A percentile compares a stretch with the other conserved stretches of the same genome.
phyloP scores from a whole-genome alignment of 2,797 vertebrate genomes.

The Leptoclinus maculatus region DNA sequence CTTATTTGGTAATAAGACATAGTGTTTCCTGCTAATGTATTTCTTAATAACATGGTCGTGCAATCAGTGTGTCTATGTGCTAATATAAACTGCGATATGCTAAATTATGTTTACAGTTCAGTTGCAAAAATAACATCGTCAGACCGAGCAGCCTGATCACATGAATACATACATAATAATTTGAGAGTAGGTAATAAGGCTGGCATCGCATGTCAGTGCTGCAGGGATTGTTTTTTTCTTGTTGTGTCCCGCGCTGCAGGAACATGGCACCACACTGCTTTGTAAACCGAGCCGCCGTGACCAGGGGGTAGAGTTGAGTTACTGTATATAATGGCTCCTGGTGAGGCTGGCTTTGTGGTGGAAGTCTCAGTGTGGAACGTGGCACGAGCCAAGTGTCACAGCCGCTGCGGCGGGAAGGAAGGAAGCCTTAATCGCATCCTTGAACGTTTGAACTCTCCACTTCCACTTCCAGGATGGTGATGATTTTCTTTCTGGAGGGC shows the following conservation, averaged over 20 bases:
- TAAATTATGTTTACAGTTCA: slow-evolving; percentile 24
- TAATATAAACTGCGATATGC: slow-evolving; percentile 24
- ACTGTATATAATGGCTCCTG: slow-evolving; percentile 60
- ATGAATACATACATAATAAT: slow-evolving; percentile 19
- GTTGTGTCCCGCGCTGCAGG: slow-evolving; percentile 25
- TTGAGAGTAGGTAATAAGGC: background rate
- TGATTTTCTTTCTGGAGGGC: slow-evolving; percentile 58
- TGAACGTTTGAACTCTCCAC: slow-evolving; percentile 75
- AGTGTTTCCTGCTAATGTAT: background rate
- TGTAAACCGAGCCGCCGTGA: slow-evolving; percentile 42
- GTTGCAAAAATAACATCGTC: background rate
- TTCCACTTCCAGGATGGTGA: slow-evolving; percentile 55
- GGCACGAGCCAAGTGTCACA: slow-evolving; percentile 66
- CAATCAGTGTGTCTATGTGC: background rate
- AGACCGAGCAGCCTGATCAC: background rate
- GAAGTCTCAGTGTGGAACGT: slow-evolving; percentile 52
- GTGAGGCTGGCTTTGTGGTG: slow-evolving; percentile 56
- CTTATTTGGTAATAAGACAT: slow-evolving; percentile 15
- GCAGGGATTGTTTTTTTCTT: slow-evolving; percentile 10
- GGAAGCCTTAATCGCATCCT: slow-evolving; percentile 66
- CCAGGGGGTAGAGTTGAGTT: slow-evolving; percentile 64
- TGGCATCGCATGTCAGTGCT: background rate
- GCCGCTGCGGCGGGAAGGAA: slow-evolving; percentile 28
- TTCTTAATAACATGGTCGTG: slow-evolving; percentile 21
- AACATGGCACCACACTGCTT: slow-evolving; percentile 41